These are phyloP conservation scores for Maconellicoccus hirsutus DNA, from an alignment of 1,140 invertebrate genomes.

Conservation along the genomic window DNA sequence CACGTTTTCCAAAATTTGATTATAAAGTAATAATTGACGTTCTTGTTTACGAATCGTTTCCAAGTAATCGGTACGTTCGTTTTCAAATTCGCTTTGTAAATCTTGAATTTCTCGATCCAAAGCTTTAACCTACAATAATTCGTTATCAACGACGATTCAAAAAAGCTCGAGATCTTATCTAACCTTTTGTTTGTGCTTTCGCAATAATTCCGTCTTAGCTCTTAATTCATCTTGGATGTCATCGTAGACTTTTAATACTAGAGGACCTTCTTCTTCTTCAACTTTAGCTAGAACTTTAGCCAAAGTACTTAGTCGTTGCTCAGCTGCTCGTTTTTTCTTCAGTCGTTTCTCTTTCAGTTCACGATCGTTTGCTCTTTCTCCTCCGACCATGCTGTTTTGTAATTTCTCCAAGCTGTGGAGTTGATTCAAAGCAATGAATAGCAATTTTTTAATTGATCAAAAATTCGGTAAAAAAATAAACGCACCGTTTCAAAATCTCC, in stretches of 20 bases:
- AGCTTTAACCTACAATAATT: conserved; percentile 40
- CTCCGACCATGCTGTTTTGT: conserved; percentile 64
- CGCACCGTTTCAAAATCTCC: conserved; percentile 30
- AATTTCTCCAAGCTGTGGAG: conserved; percentile 48
- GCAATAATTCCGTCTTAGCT: conserved; percentile 55
- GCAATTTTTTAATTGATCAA: background rate
- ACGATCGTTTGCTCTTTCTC: conserved; percentile 60
- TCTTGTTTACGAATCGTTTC: conserved; percentile 72
- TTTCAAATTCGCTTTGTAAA: conserved; percentile 72
- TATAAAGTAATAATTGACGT: conserved; percentile 53
- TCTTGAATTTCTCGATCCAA: conserved; percentile 63
- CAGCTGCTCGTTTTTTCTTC: conserved; percentile 54
- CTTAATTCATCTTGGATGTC: conserved; percentile 65
- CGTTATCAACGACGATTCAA: background rate
- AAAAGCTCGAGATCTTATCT: background rate
- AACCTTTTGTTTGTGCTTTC: conserved; percentile 55
- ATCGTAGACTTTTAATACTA: conserved; percentile 53
- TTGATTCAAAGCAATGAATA: too few relatives aligned
- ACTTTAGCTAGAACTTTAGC: conserved; percentile 52
- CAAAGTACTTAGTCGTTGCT: conserved; percentile 51
- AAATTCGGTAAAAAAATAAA: background rate
- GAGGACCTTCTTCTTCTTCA: conserved; percentile 50
- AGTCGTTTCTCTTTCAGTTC: conserved; percentile 55
- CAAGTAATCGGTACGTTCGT: conserved; percentile 69
- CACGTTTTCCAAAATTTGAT: conserved; percentile 57